Conservation (phyloP, 2,797 vertebrate species). For the Denticeps clupeoides region DNA sequence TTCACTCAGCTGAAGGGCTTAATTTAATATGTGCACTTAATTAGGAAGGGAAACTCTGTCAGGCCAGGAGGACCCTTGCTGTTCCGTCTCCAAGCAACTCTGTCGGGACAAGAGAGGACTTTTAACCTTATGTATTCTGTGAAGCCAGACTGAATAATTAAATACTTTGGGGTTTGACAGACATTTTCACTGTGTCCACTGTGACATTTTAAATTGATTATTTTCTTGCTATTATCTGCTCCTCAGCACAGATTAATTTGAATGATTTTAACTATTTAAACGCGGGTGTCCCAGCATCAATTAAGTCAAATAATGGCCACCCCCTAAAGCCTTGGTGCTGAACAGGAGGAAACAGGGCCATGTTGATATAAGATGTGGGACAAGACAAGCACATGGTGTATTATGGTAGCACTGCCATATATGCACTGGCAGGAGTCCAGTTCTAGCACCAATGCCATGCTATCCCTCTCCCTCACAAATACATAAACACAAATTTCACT, state of each 20-base stretch:
- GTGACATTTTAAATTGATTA: constrained; percentile 34
- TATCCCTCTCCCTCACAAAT: not conserved
- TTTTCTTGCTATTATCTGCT: not conserved
- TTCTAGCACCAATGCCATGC: constrained; percentile 11
- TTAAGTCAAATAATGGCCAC: too few relatives aligned
- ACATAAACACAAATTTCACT: constrained; percentile 2
- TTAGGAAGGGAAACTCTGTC: constrained; percentile 29
- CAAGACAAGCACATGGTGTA: constrained; percentile 24
- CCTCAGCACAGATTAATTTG: constrained; percentile 1
- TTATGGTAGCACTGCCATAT: constrained; percentile 16
- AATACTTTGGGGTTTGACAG: constrained; percentile 22
- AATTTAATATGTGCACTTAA: constrained; percentile 31
- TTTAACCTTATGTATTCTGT: constrained; percentile 33
- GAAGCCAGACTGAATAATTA: constrained; percentile 28
- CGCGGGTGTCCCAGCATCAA: too few relatives aligned
- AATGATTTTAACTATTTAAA: too few relatives aligned
- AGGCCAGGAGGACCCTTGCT: constrained; percentile 24
- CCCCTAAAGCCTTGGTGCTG: too few relatives aligned
- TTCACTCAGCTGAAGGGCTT: constrained; percentile 5
- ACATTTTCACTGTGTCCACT: constrained; percentile 21
- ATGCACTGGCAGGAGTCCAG: constrained; percentile 25
- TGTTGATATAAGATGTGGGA: constrained; percentile 14
- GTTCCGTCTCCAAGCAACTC: constrained; percentile 34
- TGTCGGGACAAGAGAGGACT: constrained; percentile 30
- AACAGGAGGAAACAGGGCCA: constrained; percentile 6